A percentile compares a stretch with the other conserved stretches of the same genome.
Evolutionary conservation across 2,113 vertebrate species (phyloP).

Genomic region (Tyto alba): DNA sequence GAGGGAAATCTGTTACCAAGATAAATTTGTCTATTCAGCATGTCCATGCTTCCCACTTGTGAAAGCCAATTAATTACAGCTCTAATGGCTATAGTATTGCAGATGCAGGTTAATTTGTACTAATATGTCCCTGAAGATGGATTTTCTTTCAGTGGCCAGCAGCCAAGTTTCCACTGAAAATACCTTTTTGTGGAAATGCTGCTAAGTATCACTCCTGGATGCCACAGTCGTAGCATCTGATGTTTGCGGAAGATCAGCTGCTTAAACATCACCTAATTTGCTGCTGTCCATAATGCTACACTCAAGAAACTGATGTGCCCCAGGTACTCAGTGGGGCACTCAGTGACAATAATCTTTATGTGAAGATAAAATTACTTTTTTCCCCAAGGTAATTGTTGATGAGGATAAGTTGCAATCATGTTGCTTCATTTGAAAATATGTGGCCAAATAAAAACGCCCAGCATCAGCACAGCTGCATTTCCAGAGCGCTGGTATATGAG

Average conservation of each 20-base stretch:
- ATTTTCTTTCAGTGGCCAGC: constrained; percentile 7
- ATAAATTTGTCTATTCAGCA: not conserved
- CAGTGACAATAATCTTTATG: not conserved
- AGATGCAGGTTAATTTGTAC: not conserved
- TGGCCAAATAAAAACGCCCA: rapidly evolving
- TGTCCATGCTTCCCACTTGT: not conserved
- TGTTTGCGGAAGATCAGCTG: not conserved
- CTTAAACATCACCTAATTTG: not conserved
- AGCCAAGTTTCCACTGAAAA: constrained; percentile 11
- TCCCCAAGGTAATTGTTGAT: not conserved
- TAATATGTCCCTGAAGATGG: constrained; percentile 23
- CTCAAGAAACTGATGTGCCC: not conserved
- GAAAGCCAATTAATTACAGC: constrained; percentile 10
- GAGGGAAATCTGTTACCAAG: not conserved
- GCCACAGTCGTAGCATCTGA: not conserved
- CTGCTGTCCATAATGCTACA: not conserved
- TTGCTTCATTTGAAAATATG: not conserved
- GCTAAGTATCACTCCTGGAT: not conserved
- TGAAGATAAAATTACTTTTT: not conserved
- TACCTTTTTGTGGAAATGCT: not conserved
- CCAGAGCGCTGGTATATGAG: not conserved
- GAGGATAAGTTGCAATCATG: not conserved
- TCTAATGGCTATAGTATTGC: not conserved
- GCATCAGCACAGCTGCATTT: not conserved
- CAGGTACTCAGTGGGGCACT: not conserved